phyloP scores from a whole-genome alignment of 2,888 invertebrate genomes.

The Ariolimax columbianus region DNA sequence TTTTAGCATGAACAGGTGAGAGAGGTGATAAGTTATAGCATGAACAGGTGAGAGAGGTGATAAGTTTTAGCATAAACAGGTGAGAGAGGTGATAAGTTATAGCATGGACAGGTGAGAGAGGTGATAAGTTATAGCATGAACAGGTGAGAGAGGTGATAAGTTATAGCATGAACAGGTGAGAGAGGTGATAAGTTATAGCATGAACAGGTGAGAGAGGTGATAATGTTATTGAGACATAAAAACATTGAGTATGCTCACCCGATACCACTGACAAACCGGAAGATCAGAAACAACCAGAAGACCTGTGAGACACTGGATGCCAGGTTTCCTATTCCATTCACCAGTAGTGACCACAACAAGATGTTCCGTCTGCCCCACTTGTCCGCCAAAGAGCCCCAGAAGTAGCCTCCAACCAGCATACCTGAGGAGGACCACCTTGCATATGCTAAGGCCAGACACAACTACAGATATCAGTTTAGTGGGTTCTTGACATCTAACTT shows the following conservation, averaged over 20 bases:
- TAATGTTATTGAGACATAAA: neutral
- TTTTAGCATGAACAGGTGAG: neutral
- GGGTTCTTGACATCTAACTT: too few relatives aligned
- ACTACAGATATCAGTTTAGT: too few relatives aligned
- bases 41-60: neutral
- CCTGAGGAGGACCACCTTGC: conserved; percentile 82
- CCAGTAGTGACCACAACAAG: conserved; percentile 91
- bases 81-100: too few relatives aligned
- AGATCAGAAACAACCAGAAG: conserved; percentile 92
- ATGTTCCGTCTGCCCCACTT: conserved; percentile 91
- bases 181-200: neutral
- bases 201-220: neutral
- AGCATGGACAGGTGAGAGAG: neutral
- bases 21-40: neutral
- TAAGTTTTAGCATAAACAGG: too few relatives aligned
- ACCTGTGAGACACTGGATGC: conserved; percentile 93
- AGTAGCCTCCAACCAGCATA: conserved; percentile 96
- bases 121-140: neutral
- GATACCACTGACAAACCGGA: conserved; percentile 93
- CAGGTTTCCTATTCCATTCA: conserved; percentile 93
- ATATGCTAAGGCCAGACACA: too few relatives aligned
- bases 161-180: neutral
- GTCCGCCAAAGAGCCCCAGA: conserved; percentile 95
- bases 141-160: neutral
- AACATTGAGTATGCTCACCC: conserved; percentile 86